phyloP scores from a whole-genome alignment of 2,113 vertebrate species.

The Herpetotheres cachinnans region DNA sequence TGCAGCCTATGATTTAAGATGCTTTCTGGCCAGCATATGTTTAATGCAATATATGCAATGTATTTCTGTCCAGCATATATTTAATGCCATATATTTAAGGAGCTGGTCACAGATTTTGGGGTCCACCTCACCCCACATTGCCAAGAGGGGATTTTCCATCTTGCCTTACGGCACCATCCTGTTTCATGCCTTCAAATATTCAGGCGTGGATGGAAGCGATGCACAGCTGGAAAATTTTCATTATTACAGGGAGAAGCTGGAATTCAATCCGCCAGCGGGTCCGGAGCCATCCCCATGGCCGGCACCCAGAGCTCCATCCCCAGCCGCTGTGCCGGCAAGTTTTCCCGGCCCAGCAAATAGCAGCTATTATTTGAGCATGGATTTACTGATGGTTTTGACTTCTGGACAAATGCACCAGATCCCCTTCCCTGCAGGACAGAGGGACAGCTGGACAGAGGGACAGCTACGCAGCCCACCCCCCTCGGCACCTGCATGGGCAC shows the following conservation, averaged over 20 bases:
- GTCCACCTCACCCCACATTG: neutral
- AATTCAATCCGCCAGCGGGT: neutral
- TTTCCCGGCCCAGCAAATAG: neutral
- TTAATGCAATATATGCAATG: neutral
- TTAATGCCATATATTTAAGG: neutral
- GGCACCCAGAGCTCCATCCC: neutral
- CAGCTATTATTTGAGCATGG: neutral
- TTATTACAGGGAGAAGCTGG: neutral
- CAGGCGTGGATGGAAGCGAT: neutral
- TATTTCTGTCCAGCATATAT: neutral
- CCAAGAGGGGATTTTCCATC: neutral
- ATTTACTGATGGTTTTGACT: neutral
- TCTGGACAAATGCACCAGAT: neutral
- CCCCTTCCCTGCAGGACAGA: neutral
- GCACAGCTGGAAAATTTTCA: conserved; percentile 29
- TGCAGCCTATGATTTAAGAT: neutral
- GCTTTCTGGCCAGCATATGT: neutral
- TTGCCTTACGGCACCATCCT: neutral
- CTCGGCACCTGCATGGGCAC: neutral
- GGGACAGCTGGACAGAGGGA: accelerated
- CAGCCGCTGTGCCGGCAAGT: neutral
- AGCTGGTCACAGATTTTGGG: neutral
- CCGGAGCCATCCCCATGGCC: neutral
- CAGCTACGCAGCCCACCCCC: accelerated
- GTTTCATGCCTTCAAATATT: neutral